Percentiles rank a stretch among this genome's conserved stretches.
Conservation (phyloP, 2,113 vertebrate genomes). For the Orycteropus afer region DNA sequence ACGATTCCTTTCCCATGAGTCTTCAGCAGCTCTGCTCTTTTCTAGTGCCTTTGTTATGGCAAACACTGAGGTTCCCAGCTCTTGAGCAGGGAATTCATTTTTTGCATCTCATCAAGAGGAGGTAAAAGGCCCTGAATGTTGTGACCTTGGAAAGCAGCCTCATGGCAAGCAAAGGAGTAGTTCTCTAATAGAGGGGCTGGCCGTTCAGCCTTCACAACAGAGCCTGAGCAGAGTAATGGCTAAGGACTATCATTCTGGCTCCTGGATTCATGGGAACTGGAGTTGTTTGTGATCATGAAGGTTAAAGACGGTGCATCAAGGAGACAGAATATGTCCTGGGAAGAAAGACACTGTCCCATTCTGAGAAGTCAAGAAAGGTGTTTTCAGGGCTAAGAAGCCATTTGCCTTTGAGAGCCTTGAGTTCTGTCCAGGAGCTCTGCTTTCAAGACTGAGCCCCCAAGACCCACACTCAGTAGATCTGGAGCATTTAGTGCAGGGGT, state of each 20-base stretch:
- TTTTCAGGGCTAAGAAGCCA: not conserved
- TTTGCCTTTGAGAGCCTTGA: not conserved
- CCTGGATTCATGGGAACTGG: not conserved
- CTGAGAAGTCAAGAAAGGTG: fast-evolving
- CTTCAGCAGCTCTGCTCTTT: not conserved
- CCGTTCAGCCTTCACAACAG: not conserved
- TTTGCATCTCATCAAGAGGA: not conserved
- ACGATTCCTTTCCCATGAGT: not conserved
- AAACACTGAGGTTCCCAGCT: not conserved
- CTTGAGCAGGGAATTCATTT: conserved; percentile 21
- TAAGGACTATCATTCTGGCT: fast-evolving
- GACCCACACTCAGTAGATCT: no score
- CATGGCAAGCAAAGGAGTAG: not conserved
- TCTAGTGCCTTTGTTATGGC: not conserved
- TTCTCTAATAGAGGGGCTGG: not conserved
- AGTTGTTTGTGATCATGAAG: not conserved
- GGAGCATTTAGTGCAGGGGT: fast-evolving
- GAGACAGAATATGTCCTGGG: not conserved
- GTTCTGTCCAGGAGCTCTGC: no score
- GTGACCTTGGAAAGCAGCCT: not conserved
- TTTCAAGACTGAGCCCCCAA: not conserved
- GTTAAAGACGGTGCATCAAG: not conserved
- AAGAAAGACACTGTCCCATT: not conserved
- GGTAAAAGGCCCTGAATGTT: not conserved
- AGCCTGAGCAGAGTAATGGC: not conserved